Evolutionary conservation across 1,140 invertebrate species (phyloP).

Genomic region (Dryas iulia): DNA sequence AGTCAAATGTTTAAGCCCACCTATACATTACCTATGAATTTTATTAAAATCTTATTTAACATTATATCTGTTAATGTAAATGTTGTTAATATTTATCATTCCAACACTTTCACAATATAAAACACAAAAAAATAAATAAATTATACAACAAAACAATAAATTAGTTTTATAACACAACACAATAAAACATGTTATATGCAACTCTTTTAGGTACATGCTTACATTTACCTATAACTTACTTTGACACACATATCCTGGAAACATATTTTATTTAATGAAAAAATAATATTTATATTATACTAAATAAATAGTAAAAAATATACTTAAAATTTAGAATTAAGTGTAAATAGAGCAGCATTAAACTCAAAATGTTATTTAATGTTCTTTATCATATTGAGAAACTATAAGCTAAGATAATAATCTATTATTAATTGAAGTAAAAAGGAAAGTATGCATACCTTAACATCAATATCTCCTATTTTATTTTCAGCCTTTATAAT

Average conservation of each 20-base stretch:
- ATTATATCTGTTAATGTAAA: neutral
- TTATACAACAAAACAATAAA: neutral
- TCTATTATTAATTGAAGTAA: slow-evolving; percentile 2
- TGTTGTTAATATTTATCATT: neutral
- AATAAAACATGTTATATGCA: neutral
- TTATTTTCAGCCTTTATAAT: slow-evolving; percentile 98
- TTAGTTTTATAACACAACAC: neutral
- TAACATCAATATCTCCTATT: slow-evolving; percentile 99
- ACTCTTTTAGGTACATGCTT: neutral
- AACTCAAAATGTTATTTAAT: neutral
- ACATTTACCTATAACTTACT: slow-evolving; percentile 47
- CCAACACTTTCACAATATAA: neutral
- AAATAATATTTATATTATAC: no score
- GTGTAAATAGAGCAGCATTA: neutral
- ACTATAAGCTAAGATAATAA: neutral
- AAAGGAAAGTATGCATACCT: slow-evolving; percentile 84
- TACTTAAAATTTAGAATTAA: no score
- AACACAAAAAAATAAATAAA: neutral
- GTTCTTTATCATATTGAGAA: neutral
- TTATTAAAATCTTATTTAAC: neutral
- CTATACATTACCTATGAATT: no score
- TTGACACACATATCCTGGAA: slow-evolving; percentile 66
- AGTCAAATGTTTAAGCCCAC: neutral
- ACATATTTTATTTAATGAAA: slow-evolving; percentile 1
- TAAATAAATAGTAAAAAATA: no score